Conservation (phyloP, 2,113 vertebrate species). For the Phoxinus phoxinus region DNA sequence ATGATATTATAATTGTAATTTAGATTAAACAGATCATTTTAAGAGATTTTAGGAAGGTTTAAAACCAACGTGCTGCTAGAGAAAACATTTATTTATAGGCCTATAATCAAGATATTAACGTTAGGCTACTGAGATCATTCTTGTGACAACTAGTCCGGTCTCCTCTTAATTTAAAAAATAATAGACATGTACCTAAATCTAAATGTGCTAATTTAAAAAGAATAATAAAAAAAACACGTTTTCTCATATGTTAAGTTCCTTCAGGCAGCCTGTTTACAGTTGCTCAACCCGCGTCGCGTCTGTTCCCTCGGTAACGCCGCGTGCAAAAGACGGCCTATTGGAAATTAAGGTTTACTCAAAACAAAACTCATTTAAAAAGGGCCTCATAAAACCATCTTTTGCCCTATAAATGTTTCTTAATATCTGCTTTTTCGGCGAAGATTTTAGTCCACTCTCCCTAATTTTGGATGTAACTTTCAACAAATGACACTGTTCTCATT, state of each 20-base stretch:
- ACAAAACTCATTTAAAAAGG: neutral
- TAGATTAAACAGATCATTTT: neutral
- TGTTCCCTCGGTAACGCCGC: conserved; percentile 80
- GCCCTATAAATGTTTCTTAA: neutral
- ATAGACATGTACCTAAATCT: neutral
- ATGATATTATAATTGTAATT: neutral
- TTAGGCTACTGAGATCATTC: neutral
- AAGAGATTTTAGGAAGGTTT: neutral
- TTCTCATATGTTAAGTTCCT: neutral
- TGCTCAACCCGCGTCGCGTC: conserved; percentile 76
- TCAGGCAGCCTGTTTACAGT: conserved; percentile 51
- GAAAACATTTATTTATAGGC: neutral
- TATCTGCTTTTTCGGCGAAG: neutral
- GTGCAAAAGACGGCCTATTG: conserved; percentile 40
- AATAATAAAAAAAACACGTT: neutral
- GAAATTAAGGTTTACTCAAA: conserved; percentile 37
- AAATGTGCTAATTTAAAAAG: neutral
- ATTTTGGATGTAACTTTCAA: neutral
- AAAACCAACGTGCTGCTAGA: neutral
- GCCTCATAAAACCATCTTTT: neutral
- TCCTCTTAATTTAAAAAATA: neutral
- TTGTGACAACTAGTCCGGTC: neutral
- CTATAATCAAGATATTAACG: neutral
- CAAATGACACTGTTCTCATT: neutral
- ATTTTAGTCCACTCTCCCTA: neutral